A percentile compares a stretch with the other conserved stretches of the same genome.
phyloP scores from a whole-genome alignment of 2,888 invertebrate genomes.

The Caenorhabditis sp. region DNA sequence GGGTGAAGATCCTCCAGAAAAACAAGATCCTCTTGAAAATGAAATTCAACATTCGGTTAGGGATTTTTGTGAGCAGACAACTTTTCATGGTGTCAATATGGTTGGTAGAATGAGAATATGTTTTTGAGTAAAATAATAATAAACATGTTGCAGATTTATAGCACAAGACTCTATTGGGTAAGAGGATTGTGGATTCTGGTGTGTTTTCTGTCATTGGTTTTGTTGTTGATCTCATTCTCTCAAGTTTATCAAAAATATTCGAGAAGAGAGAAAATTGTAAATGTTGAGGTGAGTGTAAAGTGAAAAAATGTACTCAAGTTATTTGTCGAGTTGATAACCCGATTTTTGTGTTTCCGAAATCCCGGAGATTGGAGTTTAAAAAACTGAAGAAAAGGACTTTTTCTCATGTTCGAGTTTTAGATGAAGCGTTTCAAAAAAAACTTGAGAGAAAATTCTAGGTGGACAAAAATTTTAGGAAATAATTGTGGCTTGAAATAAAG shows the following conservation, averaged over 20 bases:
- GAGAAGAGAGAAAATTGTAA: slow-evolving; percentile 66
- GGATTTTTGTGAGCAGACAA: slow-evolving; percentile 45
- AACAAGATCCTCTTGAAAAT: slow-evolving; percentile 3
- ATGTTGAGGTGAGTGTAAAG: slow-evolving; percentile 59
- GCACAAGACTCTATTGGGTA: slow-evolving; percentile 27
- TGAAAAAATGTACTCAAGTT: too few relatives aligned
- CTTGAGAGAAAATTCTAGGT: too few relatives aligned
- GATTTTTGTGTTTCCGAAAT: too few relatives aligned
- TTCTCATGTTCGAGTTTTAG: too few relatives aligned
- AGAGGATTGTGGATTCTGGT: slow-evolving; percentile 54
- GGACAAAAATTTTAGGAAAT: too few relatives aligned
- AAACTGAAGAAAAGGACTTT: too few relatives aligned
- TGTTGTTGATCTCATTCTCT: slow-evolving; percentile 42
- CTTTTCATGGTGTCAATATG: slow-evolving; percentile 50
- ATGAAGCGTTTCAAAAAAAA: slow-evolving; percentile 5
- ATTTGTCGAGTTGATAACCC: too few relatives aligned
- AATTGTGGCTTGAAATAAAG: too few relatives aligned
- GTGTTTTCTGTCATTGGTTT: slow-evolving; percentile 38
- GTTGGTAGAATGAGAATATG: slow-evolving; percentile 15
- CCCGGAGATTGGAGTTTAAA: too few relatives aligned
- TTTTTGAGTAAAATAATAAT: not conserved
- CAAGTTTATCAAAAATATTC: slow-evolving; percentile 60
- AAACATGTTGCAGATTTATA: slow-evolving; percentile 31
- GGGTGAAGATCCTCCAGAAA: slow-evolving; percentile 15
- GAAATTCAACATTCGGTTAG: slow-evolving; percentile 21